Evolutionary conservation across 2,113 vertebrate genomes (phyloP), one percentile per base, ranked within the genome.

Genomic region (Boleophthalmus pectinirostris): DNA sequence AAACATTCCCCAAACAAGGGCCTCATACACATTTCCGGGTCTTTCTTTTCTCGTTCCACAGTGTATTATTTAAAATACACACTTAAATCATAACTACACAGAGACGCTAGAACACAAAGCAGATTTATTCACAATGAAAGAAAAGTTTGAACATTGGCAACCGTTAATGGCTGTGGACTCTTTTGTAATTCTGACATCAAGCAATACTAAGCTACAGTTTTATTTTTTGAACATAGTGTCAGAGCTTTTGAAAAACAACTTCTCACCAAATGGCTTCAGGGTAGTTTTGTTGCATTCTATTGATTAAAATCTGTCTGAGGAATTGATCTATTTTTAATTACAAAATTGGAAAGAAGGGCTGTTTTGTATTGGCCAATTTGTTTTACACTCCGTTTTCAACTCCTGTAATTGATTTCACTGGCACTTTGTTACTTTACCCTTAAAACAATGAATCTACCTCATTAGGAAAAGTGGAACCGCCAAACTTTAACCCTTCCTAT

Each of bases 1-100:
- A 23, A 69, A 80, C 66, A 61, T 2, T 21, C 49, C 24, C 49
- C 33, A 15, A 80, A 76, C 45, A 68, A 78, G 49, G 35, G 38
- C 16, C 18, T 73, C 54, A 80, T 29, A 9, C 64, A 15, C 25
- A 49, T 49, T 72, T 77, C 58, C 43, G 53, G 29, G 61, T 77
- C 68, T 79, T 49, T 45, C 23, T 46, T 81, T 21, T 45, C 13
- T 35, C 4, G 51, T 56, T 58, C n/a, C 46, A 69, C 38, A 12
- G 45, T 77, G 49, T 29, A 1, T 24, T 60, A 33, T 33, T 49
- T n/a, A 11, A 38, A 70, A 49, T 5, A 54, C 49, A 33, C 47
- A 33, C 58, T 61, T 25, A 58, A 47, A 29, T 2, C 12, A 35
- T 33, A 35, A 72, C 71, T 61, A 66, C 10, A 70, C 58, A 65